These are phyloP conservation scores for Colossoma macropomum DNA, from an alignment of 2,113 vertebrate species.

Conservation along the genomic window DNA sequence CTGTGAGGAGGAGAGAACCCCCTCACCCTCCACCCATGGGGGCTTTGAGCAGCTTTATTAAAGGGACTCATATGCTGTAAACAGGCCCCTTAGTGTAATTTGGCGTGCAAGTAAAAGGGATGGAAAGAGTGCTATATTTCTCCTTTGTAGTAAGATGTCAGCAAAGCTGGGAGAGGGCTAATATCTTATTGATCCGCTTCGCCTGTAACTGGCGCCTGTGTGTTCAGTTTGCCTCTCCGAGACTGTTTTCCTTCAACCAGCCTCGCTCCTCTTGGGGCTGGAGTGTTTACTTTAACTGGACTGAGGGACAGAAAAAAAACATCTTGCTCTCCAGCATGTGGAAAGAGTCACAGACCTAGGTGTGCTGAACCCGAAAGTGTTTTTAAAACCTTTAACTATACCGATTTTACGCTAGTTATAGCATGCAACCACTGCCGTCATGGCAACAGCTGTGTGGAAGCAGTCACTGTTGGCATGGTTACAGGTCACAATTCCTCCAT, in stretches of 20 bases:
- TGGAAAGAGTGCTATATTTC: background rate
- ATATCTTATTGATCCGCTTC: conserved; percentile 56
- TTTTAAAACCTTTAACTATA: conserved; percentile 16
- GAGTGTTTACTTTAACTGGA: conserved; percentile 27
- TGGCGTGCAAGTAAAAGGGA: conserved; percentile 13
- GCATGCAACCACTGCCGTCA: conserved; percentile 64
- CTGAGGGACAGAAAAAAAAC: background rate
- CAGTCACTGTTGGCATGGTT: conserved; percentile 81
- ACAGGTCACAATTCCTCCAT: conserved; percentile 72
- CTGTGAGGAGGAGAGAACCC: conserved; percentile 10
- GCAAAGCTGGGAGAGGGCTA: conserved; percentile 24
- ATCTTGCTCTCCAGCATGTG: background rate
- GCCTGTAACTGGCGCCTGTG: background rate
- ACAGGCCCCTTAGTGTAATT: conserved; percentile 23
- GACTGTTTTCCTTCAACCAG: conserved; percentile 31
- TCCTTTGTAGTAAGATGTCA: conserved; percentile 6
- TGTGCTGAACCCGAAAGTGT: conserved; percentile 14
- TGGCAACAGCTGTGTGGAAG: conserved; percentile 78
- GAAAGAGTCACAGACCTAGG: background rate
- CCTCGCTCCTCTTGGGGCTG: conserved; percentile 3
- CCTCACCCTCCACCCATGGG: background rate
- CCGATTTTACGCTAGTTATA: conserved; percentile 58
- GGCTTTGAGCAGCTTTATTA: conserved; percentile 34
- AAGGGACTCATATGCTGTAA: conserved; percentile 16
- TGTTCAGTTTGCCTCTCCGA: background rate